These are phyloP conservation scores for Dolichopus griseipennis DNA, from an alignment of 2,888 invertebrate species.

Conservation along the genomic window DNA sequence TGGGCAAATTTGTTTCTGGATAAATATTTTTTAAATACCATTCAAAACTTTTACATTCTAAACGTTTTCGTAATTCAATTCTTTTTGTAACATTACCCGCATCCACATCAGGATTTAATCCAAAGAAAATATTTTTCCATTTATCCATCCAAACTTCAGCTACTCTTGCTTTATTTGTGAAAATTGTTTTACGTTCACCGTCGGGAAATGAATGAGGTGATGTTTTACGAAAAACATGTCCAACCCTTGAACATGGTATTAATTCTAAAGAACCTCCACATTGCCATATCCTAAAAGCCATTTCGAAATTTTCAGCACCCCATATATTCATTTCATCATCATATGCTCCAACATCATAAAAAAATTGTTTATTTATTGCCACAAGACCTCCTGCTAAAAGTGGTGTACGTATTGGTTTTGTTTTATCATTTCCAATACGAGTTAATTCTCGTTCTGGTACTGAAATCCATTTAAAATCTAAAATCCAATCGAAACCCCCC, in stretches of 20 bases:
- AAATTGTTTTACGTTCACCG: constrained; percentile 82
- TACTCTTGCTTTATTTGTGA: constrained; percentile 89
- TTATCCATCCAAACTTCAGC: constrained; percentile 98
- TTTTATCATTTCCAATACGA: constrained; percentile 27
- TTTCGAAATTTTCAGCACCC: constrained; percentile 97
- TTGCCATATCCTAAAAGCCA: constrained; percentile 87
- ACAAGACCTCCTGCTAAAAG: constrained; percentile 99
- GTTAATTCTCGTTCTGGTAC: constrained; percentile 37
- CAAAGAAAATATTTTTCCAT: constrained; percentile 82
- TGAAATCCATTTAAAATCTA: constrained; percentile 86
- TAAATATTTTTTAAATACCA: constrained; percentile 88
- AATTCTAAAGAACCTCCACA: constrained; percentile 88
- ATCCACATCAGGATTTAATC: constrained; percentile 57
- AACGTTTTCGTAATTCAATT: constrained; percentile 64
- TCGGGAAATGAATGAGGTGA: constrained; percentile 82
- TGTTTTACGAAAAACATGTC: constrained; percentile 84
- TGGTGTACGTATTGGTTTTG: constrained; percentile 56
- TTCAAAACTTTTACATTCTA: constrained; percentile 81
- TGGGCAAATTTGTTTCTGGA: constrained; percentile 79
- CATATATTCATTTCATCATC: constrained; percentile 92
- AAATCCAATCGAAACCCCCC: constrained; percentile 59
- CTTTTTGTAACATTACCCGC: constrained; percentile 78
- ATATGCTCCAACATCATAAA: constrained; percentile 90
- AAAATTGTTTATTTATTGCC: constrained; percentile 85
- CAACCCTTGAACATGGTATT: constrained; percentile 89